Base-by-base conservation (phyloP, 2,888 invertebrate genomes). In the Himalopsyche japonica region DNA sequence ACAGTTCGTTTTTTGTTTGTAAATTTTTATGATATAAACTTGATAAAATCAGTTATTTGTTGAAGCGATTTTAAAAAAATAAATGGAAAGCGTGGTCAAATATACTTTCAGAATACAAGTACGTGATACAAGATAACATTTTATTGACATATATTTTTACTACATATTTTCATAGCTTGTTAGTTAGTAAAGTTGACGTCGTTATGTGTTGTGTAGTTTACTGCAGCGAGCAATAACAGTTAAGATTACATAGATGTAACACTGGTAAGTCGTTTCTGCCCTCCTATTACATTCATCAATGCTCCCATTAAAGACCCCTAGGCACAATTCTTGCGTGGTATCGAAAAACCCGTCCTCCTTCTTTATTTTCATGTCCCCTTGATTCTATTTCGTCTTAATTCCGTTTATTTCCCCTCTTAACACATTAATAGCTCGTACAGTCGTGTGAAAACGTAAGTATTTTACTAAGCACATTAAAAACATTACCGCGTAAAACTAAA, bases 321-420 rank as follows among this genome's bases (percentile, higher is more conserved):
- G 78, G 64, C 47, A 81, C 76, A 76, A 76, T n/a, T n/a, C 34
- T 34, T 34, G 76, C 27, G 34, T 32, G 76, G n/a, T 34, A 30
- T 76, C 76, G 32, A 70, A 84, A 77, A 78, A 81, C 81, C 79
- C 76, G 24, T 80, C 78, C 77, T 64, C 70, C 77, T 86, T 85
- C 81, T 82, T 85, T 84, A 83, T 82, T 84, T 70, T 79, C 57
- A 37, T 49, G 86, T 79, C 82, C 85, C 82, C 84, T 76, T 78
- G 82, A 85, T 86, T 85, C 86, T 81, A 82, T 85, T 85, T 82
- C 85, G 82, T 82, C 86, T 83, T 84, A 84, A 86, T 84, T 86
- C 81, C 83, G 84, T 84, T 84, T 86, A 86, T 84, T 86, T 86
- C 84, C 80, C 78, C 37, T 57, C 20, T 20, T 57, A 57, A 57